Percentiles rank a stretch among this genome's conserved stretches.
Evolutionary conservation across 1,140 invertebrate genomes (phyloP).

Genomic region (Lucilia sericata): DNA sequence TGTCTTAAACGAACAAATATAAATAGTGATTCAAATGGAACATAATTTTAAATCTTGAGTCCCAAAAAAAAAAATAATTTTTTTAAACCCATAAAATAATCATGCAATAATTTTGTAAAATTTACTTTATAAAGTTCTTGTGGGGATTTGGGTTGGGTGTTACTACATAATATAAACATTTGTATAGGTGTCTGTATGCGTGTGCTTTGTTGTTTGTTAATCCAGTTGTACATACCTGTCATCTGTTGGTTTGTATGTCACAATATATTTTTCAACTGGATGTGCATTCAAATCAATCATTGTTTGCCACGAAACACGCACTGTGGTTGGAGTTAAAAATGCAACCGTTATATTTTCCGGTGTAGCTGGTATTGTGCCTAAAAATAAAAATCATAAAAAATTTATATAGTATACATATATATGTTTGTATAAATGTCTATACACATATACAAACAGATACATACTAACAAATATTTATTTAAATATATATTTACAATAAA

Average conservation of each 20-base stretch:
- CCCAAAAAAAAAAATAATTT: no score
- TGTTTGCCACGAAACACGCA: constrained; percentile 85
- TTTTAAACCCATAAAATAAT: no score
- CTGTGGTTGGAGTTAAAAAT: constrained; percentile 84
- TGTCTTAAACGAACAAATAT: no score
- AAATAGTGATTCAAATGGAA: no score
- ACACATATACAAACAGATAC: neutral
- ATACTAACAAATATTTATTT: no score
- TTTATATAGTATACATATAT: neutral
- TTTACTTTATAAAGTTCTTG: no score
- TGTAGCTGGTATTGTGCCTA: constrained; percentile 81
- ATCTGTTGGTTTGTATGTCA: constrained; percentile 75
- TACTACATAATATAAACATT: neutral
- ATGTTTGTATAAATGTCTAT: neutral
- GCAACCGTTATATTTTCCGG: constrained; percentile 89
- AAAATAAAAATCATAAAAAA: constrained; percentile 36
- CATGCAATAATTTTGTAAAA: no score
- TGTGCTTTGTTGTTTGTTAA: neutral
- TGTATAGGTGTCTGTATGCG: neutral
- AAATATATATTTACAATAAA: no score
- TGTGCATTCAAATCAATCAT: constrained; percentile 73
- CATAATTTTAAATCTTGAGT: no score
- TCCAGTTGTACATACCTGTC: constrained; percentile 62
- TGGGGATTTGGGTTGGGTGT: no score
- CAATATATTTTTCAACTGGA: constrained; percentile 86